Conservation (phyloP, 2,797 vertebrate species). For the Pteronotus mesoamericanus region DNA sequence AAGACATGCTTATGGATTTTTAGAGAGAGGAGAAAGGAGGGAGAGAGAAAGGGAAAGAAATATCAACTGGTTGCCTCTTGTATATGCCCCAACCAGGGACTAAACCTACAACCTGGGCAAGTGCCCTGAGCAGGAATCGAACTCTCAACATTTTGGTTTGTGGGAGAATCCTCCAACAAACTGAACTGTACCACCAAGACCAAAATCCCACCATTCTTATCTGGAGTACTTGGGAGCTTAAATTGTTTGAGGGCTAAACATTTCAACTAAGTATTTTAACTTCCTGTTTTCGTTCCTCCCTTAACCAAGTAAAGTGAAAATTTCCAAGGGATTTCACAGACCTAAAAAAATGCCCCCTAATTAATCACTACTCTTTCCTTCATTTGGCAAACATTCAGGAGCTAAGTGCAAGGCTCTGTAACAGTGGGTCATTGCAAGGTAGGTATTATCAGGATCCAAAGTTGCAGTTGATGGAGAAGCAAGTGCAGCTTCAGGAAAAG, state of each 20-base stretch:
- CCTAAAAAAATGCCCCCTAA: background rate
- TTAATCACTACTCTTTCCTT: background rate
- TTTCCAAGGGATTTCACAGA: background rate
- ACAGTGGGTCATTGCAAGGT: background rate
- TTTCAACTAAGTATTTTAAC: background rate
- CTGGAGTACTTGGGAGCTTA: background rate
- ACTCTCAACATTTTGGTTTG: background rate
- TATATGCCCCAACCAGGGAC: background rate
- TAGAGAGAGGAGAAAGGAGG: background rate
- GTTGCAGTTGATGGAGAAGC: background rate
- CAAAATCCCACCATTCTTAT: background rate
- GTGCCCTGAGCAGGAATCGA: background rate
- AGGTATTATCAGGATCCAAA: background rate
- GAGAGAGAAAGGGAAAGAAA: background rate
- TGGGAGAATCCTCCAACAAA: background rate
- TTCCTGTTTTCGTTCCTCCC: background rate
- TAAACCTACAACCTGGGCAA: background rate
- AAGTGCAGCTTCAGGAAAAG: background rate
- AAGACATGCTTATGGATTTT: background rate
- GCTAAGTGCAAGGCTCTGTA: background rate
- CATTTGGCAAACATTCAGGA: background rate
- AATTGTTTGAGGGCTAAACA: background rate
- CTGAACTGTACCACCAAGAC: background rate
- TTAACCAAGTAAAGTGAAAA: background rate
- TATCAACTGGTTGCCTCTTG: background rate